phyloP scores from a whole-genome alignment of 2,113 vertebrate species.

The Pongo abelii region DNA sequence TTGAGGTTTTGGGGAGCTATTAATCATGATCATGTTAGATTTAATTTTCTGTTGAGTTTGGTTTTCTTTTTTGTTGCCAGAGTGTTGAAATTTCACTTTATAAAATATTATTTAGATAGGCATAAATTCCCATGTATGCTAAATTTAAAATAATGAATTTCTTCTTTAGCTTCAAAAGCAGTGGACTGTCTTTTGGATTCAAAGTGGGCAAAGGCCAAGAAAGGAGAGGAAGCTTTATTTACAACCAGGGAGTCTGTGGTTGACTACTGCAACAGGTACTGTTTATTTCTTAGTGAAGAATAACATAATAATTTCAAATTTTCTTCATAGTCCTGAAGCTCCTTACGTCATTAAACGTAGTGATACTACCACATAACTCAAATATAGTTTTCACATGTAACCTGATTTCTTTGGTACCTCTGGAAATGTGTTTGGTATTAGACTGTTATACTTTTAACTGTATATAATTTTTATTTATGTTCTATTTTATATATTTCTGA shows the following conservation, averaged over 20 bases:
- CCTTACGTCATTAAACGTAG: background rate
- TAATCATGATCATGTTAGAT: background rate
- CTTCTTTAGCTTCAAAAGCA: constrained; percentile 93
- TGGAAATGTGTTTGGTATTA: constrained; percentile 33
- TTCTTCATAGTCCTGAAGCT: background rate
- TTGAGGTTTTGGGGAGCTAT: constrained; percentile 17
- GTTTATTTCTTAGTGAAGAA: constrained; percentile 44
- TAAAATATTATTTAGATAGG: constrained; percentile 38
- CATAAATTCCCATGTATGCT: background rate
- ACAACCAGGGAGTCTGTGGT: constrained; percentile 96
- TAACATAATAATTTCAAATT: background rate
- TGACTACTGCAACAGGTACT: constrained; percentile 98
- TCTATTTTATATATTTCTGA: constrained; percentile 11
- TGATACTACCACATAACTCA: background rate
- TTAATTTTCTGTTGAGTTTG: constrained; percentile 38
- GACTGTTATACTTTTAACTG: background rate
- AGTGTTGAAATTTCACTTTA: constrained; percentile 45
- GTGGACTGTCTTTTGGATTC: constrained; percentile 98
- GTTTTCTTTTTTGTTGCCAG: constrained; percentile 43
- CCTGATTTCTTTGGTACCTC: constrained; percentile 17
- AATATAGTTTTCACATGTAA: background rate
- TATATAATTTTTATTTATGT: constrained; percentile 14
- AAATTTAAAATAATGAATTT: constrained; percentile 59
- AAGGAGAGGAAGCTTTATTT: constrained; percentile 96
- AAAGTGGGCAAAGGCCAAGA: constrained; percentile 98